Percentiles rank a stretch among this genome's conserved stretches.
Conservation (phyloP, 2,797 vertebrate genomes). For the Epinephelus coioides region DNA sequence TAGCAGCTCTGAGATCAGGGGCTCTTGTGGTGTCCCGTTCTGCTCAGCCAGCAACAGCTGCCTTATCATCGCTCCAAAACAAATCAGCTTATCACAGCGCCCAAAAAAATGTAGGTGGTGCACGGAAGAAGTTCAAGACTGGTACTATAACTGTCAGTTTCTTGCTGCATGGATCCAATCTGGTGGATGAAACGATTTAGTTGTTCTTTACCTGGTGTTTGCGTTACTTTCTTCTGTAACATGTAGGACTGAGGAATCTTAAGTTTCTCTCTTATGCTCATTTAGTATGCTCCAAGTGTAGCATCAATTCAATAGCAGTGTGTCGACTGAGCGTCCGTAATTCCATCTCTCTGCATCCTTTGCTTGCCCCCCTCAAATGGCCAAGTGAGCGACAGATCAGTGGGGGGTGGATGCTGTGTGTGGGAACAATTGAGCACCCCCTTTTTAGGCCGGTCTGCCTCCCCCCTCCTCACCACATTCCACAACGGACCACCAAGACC, state of each 20-base stretch:
- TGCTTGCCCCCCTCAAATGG: conserved; percentile 70
- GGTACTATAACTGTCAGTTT: neutral
- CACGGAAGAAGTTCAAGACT: neutral
- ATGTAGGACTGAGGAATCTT: conserved; percentile 64
- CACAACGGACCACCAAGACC: conserved; percentile 95
- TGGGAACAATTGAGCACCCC: conserved; percentile 92
- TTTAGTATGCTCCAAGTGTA: conserved; percentile 67
- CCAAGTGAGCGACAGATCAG: conserved; percentile 91
- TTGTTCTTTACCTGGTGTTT: conserved; percentile 16
- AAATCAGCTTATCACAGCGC: conserved; percentile 54
- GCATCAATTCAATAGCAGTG: conserved; percentile 58
- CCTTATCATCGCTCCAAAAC: conserved; percentile 53
- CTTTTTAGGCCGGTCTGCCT: conserved; percentile 66
- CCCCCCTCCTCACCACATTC: conserved; percentile 87
- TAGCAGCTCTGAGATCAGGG: conserved; percentile 47
- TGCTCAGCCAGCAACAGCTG: conserved; percentile 44
- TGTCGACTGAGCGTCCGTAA: conserved; percentile 50
- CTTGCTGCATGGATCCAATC: neutral
- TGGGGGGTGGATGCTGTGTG: conserved; percentile 89
- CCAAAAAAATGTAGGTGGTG: neutral
- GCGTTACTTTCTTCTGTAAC: conserved; percentile 30
- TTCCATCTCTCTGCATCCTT: conserved; percentile 79
- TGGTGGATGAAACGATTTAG: neutral
- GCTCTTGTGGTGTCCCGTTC: conserved; percentile 38
- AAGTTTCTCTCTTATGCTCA: conserved; percentile 45